These are phyloP conservation scores for Gymnorhina tibicen DNA, from an alignment of 2,113 vertebrate species.

Conservation along the genomic window DNA sequence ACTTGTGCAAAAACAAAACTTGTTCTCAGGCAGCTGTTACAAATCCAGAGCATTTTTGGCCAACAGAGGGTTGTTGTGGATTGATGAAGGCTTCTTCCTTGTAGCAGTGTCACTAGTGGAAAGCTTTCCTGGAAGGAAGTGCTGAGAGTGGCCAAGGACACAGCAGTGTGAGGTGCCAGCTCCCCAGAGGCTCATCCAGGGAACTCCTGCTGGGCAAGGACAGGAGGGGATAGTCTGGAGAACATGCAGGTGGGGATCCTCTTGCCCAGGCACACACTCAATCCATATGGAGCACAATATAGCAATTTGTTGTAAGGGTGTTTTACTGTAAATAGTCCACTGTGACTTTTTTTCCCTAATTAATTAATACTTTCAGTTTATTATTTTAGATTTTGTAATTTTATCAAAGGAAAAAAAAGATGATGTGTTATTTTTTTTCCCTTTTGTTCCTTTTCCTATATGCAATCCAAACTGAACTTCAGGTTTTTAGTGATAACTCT, in stretches of 20 bases:
- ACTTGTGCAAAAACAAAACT: background rate
- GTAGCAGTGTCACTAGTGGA: background rate
- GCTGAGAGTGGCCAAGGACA: background rate
- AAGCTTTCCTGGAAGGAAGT: background rate
- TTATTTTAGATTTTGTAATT: constrained; percentile 68
- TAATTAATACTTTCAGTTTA: constrained; percentile 29
- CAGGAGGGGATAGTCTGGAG: background rate
- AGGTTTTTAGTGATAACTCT: constrained; percentile 54
- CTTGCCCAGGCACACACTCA: background rate
- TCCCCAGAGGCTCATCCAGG: background rate
- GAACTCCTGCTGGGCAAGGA: background rate
- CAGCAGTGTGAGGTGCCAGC: background rate
- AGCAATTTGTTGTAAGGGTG: background rate
- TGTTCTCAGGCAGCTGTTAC: background rate
- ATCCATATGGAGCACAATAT: background rate
- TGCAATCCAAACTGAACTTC: constrained; percentile 58
- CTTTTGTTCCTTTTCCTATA: constrained; percentile 33
- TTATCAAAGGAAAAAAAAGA: background rate
- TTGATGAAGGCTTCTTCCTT: background rate
- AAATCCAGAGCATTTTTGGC: background rate
- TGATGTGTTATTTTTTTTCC: background rate
- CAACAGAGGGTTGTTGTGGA: background rate
- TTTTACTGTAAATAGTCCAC: constrained; percentile 64
- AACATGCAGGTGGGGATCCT: background rate
- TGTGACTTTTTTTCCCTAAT: background rate